Evolutionary conservation across 2,113 vertebrate genomes (phyloP).

Genomic region (Nycticebus coucang): DNA sequence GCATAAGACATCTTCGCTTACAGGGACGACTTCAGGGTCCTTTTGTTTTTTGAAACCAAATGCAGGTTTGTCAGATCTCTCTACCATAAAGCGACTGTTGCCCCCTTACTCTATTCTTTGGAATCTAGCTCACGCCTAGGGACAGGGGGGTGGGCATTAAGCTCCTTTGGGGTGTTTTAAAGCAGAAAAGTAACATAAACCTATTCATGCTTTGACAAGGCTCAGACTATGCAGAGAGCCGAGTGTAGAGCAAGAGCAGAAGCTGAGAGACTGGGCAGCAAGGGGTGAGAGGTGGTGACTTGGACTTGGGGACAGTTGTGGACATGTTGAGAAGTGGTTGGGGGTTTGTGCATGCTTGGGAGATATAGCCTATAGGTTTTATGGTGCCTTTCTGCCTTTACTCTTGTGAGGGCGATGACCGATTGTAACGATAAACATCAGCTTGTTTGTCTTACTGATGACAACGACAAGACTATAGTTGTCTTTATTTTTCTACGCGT

Average conservation of each 20-base stretch:
- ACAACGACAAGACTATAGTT: not conserved
- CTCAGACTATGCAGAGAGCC: not conserved
- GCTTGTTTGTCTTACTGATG: not conserved
- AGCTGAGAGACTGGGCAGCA: not conserved
- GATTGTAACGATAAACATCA: not conserved
- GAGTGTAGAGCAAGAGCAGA: not conserved
- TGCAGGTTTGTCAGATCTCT: not conserved
- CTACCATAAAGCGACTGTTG: not conserved
- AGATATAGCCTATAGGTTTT: not conserved
- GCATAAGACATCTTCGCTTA: not conserved
- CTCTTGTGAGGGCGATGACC: not conserved
- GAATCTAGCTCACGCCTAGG: not conserved
- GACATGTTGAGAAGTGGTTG: not conserved
- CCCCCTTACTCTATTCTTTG: not conserved
- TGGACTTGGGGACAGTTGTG: not conserved
- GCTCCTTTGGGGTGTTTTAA: not conserved
- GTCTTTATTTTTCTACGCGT: not conserved
- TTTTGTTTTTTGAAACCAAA: not conserved
- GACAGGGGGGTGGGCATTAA: not conserved
- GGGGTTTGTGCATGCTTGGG: not conserved
- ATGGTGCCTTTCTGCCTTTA: not conserved
- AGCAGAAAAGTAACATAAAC: not conserved
- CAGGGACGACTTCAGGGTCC: not conserved
- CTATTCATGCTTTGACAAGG: not conserved
- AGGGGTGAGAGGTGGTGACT: not conserved